Base-by-base conservation (phyloP, 2,888 invertebrate species). In the Caenorhabditis panamensis region DNA sequence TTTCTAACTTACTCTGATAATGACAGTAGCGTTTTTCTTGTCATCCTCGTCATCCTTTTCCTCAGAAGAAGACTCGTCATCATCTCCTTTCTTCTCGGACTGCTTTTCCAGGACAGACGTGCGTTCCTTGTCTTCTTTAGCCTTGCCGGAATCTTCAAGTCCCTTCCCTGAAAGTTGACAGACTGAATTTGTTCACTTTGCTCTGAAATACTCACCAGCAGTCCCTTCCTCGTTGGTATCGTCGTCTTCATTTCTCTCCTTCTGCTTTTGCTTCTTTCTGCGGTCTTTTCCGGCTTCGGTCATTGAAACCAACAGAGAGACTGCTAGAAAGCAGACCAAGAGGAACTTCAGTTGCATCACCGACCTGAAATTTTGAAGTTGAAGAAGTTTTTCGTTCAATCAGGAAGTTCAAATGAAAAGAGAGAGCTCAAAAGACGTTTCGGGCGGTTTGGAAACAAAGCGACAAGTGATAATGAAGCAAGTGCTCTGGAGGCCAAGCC, bases 201-300 rank as follows among this genome's bases (percentile, higher is more conserved):
- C n/a, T n/a, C n/a, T n/a, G n/a, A n/a, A n/a, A n/a, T 9, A n/a
- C 41, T 37, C 58, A 73, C 73, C 75, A 37, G 61, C 75, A 20
- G 41, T 11, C 2, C 5, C 41, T 41, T 41, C 41, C 2, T 41
- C 2, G 41, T 41, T 13, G n/a, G 36, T 31, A 8, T 67, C 66
- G 22, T 75, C 61, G 6, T 75, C 79, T 26, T 79, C 68, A 0
- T 37, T n/a, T 0, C 75, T 59, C 8, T 76, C 75, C 61, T 62
- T 67, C 11, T 51, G 41, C 49, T 76, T 76, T 11, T 72, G 61
- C 72, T 79, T 79, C 68, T 79, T 79, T 0, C 66, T 41, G 9
- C 79, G 79, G 47, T 73, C 79, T 28, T 67, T 68, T 26, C 53
- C 63, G 31, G 63, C 73, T 24, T 73, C 79, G 18, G 47, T 54